phyloP scores from a whole-genome alignment of 1,140 invertebrate species.

The Drosophila subpulchrella region DNA sequence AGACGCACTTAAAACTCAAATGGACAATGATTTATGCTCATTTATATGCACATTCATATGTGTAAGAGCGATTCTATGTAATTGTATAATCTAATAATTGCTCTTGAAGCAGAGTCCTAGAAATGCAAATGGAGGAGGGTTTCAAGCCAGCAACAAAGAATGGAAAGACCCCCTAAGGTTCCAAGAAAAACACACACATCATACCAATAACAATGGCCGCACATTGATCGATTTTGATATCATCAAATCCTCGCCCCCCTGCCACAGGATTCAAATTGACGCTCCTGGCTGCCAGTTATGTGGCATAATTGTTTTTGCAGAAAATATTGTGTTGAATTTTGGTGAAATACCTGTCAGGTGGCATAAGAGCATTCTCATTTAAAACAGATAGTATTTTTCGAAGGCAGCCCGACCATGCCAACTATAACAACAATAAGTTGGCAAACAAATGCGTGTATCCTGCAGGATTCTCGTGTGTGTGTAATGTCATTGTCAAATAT shows the following conservation, averaged over 20 bases:
- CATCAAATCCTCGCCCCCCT: too few species aligned
- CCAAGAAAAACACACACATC: not conserved
- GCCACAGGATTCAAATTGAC: not conserved
- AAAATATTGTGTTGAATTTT: constrained; percentile 67
- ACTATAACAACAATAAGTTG: constrained; percentile 42
- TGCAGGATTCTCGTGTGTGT: constrained; percentile 9
- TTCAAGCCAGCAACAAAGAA: not conserved
- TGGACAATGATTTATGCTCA: constrained; percentile 66
- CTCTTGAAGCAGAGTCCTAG: constrained; percentile 18
- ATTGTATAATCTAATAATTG: constrained; percentile 62
- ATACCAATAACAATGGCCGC: not conserved
- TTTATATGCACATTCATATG: constrained; percentile 44
- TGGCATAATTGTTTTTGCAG: constrained; percentile 72
- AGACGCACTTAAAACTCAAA: not conserved
- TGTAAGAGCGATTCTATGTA: constrained; percentile 34
- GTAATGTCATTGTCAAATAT: constrained; percentile 75
- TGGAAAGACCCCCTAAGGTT: not conserved
- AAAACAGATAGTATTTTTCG: constrained; percentile 58
- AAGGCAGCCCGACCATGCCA: constrained; percentile 54
- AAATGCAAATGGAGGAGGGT: not conserved
- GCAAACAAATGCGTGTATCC: constrained; percentile 48
- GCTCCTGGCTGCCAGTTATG: constrained; percentile 12
- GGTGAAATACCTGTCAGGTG: constrained; percentile 76
- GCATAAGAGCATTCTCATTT: constrained; percentile 66
- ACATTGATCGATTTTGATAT: not conserved